Evolutionary conservation across 2,797 vertebrate genomes (phyloP), one percentile per base, ranked within the genome.

Genomic region (Sebastes steindachneri): DNA sequence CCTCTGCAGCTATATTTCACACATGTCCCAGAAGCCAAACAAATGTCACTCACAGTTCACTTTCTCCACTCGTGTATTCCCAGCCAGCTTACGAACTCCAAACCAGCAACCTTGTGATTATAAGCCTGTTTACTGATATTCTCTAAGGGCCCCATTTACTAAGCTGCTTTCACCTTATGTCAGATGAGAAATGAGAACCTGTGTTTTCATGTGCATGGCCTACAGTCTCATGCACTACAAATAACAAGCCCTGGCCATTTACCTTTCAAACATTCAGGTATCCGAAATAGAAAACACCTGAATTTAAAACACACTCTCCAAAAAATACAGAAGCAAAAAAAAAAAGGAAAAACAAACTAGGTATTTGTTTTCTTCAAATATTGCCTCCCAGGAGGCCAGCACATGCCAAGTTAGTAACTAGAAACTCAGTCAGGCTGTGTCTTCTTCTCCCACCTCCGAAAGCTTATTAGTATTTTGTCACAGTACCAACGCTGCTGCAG

Each of bases 381-480:
- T 80, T 69, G 45, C 74, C 71, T 86, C 79, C 67, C 66, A 69
- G 83, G 86, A 79, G 77, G 17, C 31, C 17, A 48, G 73, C 54
- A 60, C 82, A 19, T 68, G 75, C 72, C 83, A 84, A 74, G 84
- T 76, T 87, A 80, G 75, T 71, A 77, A 84, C 75, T 83, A 77
- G 35, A 87, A 89, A 85, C 68, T 82, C 75, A 68, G 35, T 69
- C 60, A 65, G 59, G 21, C 75, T 68, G 41, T 3, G 14, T 87
- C 75, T 71, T 74, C 75, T 29, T 66, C 84, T 85, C 66, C 82
- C 68, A 70, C 78, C 65, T 80, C 76, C 59, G 67, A 85, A 90
- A 89, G 84, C 91, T 78, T 85, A 91, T 92, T 93, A 92, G 86
- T 86, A 88, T 91, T 82, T 91, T 88, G 86, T 89, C 90, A 87